These are phyloP conservation scores for Lipotes vexillifer DNA, from an alignment of 2,113 vertebrate species.

Conservation along the genomic window DNA sequence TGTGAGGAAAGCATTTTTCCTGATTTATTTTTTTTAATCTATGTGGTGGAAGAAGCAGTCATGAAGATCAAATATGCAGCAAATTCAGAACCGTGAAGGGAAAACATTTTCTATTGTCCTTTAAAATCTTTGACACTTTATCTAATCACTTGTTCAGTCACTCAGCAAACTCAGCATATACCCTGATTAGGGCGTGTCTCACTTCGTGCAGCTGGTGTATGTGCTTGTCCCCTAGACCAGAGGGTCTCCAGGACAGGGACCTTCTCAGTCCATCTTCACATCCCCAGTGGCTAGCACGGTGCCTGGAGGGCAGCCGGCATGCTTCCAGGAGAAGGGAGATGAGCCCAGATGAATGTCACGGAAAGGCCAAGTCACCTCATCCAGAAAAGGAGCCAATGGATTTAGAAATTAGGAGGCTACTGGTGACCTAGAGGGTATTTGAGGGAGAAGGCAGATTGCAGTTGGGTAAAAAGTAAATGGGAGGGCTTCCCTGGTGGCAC, in stretches of 20 bases:
- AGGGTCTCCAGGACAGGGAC: not conserved
- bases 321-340: not conserved
- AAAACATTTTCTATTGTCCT: slow-evolving; percentile 10
- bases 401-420: not conserved
- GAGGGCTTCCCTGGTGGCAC: too few species aligned
- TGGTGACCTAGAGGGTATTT: not conserved
- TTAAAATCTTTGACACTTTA: not conserved
- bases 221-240: not conserved
- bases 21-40: slow-evolving; percentile 3
- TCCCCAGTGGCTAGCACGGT: not conserved
- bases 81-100: not conserved
- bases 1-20: slow-evolving; percentile 10
- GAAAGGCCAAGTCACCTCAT: not conserved
- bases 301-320: not conserved
- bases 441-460: not conserved
- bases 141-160: not conserved
- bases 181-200: not conserved
- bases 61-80: slow-evolving; percentile 31
- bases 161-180: not conserved
- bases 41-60: not conserved
- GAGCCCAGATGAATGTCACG: not conserved
- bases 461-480: not conserved
- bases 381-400: not conserved
- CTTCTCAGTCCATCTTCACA: not conserved
- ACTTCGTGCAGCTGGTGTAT: not conserved